These are phyloP conservation scores for Parnassius apollo DNA, from an alignment of 2,888 invertebrate genomes.

Conservation along the genomic window DNA sequence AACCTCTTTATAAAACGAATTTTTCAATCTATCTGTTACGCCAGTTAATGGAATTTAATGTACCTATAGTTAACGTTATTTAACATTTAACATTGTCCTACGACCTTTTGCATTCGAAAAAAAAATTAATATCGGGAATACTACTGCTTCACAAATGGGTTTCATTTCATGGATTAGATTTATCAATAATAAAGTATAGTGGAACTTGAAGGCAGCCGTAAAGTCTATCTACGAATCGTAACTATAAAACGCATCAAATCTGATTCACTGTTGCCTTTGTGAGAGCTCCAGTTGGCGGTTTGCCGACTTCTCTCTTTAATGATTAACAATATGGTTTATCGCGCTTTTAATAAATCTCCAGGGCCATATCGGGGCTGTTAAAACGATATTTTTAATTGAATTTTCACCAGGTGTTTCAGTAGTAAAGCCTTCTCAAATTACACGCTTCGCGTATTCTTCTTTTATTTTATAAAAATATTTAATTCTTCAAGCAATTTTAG, in stretches of 20 bases:
- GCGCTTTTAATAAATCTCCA: conserved; percentile 59
- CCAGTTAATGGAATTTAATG: conserved; percentile 1
- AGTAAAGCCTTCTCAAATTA: conserved; percentile 44
- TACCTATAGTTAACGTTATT: neutral
- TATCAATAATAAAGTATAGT: conserved; percentile 13
- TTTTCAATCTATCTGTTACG: neutral
- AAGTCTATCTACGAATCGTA: conserved; percentile 59
- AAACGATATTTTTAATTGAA: conserved; percentile 68
- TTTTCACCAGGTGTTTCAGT: conserved; percentile 59
- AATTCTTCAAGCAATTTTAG: neutral
- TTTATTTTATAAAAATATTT: too few species aligned
- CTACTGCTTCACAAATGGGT: conserved; percentile 12
- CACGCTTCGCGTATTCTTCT: conserved; percentile 6
- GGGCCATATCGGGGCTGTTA: conserved; percentile 51
- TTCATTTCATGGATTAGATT: conserved; percentile 19
- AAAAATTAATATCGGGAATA: conserved; percentile 1
- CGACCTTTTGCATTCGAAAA: conserved; percentile 2
- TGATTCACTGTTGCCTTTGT: conserved; percentile 65
- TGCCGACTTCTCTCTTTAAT: conserved; percentile 48
- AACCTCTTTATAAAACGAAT: too few species aligned
- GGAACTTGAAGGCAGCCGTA: conserved; percentile 48
- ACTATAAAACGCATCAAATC: conserved; percentile 68
- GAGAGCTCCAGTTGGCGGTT: conserved; percentile 52
- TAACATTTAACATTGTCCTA: neutral
- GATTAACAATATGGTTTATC: conserved; percentile 57